These are phyloP conservation scores for Centropus bengalensis DNA, from an alignment of 2,113 vertebrate species.

Conservation along the genomic window DNA sequence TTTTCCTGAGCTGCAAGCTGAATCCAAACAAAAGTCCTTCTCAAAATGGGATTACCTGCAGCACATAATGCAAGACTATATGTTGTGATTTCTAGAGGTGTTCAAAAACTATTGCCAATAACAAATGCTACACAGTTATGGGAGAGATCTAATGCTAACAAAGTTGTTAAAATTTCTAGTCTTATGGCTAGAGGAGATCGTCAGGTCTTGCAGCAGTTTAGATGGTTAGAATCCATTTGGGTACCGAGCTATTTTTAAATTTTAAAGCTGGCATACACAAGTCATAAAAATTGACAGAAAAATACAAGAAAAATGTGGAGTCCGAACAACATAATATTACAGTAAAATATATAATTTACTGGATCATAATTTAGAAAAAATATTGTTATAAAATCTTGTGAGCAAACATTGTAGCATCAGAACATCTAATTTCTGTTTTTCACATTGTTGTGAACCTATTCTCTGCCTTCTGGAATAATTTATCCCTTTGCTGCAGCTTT, in stretches of 20 bases:
- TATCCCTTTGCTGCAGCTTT: background rate
- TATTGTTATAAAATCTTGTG: background rate
- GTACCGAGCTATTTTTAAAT: background rate
- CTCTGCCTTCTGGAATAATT: background rate
- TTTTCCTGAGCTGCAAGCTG: background rate
- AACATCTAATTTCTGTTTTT: background rate
- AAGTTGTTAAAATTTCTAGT: background rate
- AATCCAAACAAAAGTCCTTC: background rate
- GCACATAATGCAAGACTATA: background rate
- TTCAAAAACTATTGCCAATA: background rate
- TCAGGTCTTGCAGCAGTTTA: background rate
- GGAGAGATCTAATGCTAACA: background rate
- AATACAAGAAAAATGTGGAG: background rate
- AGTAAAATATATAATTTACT: background rate
- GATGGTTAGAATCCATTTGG: background rate
- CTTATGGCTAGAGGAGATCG: background rate
- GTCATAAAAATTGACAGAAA: background rate
- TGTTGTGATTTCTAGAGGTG: background rate
- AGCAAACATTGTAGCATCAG: background rate
- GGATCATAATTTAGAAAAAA: background rate
- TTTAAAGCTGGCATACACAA: background rate
- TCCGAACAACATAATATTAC: background rate
- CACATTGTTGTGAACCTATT: background rate
- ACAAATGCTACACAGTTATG: background rate
- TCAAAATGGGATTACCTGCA: background rate